Evolutionary conservation across 2,113 vertebrate species (phyloP).

Genomic region (Actinemys pallida): DNA sequence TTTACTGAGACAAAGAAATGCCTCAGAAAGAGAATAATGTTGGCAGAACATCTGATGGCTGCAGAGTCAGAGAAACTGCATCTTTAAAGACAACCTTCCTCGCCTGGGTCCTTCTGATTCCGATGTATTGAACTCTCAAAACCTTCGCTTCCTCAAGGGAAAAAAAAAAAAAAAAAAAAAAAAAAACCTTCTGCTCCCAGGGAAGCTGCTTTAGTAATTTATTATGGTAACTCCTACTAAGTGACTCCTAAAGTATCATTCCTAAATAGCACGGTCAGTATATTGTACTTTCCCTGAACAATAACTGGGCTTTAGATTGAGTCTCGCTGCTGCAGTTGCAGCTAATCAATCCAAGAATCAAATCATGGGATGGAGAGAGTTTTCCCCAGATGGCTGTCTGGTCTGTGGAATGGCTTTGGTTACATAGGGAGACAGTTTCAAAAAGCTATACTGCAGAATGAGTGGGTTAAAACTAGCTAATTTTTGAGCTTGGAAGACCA

Average conservation of each 20-base stretch:
- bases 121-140: background rate
- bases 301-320: background rate
- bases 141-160: background rate
- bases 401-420: background rate
- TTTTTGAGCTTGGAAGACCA: background rate
- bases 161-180: background rate
- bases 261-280: background rate
- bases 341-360: background rate
- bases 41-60: slow-evolving; percentile 3
- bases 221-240: background rate
- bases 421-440: background rate
- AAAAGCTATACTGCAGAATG: background rate
- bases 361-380: background rate
- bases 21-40: background rate
- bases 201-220: background rate
- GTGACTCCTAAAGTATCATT: background rate
- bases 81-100: background rate
- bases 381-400: background rate
- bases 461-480: background rate
- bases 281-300: background rate
- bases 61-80: background rate
- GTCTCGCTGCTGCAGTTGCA: fast-evolving
- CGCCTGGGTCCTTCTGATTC: background rate
- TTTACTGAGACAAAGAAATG: background rate
- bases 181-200: background rate